A percentile compares a stretch with the other conserved stretches of the same genome.
Evolutionary conservation across 2,888 invertebrate genomes (phyloP).

Genomic region (Deroplatys truncata): DNA sequence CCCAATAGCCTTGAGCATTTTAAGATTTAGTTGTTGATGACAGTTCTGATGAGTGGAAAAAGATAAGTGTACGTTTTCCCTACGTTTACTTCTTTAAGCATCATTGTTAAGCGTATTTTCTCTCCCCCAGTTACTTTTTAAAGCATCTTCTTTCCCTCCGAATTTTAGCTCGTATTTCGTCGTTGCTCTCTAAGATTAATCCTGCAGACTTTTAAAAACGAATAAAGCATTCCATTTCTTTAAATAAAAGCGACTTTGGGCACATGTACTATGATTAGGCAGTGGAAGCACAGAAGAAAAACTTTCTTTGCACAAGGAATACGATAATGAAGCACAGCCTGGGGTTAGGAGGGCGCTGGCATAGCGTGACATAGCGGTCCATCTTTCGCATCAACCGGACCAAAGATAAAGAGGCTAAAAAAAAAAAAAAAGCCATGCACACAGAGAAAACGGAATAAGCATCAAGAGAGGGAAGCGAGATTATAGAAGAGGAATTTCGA

Average conservation of each 20-base stretch:
- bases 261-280: background rate
- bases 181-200: background rate
- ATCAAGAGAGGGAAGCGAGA: background rate
- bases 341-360: background rate
- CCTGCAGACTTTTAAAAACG: background rate
- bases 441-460: constrained; percentile 9
- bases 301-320: background rate
- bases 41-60: too few species aligned
- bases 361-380: background rate
- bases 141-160: background rate
- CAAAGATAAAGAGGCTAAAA: constrained; percentile 9
- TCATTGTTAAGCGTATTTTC: background rate
- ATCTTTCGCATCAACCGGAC: constrained; percentile 19
- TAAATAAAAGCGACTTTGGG: background rate
- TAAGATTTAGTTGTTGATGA: too few species aligned
- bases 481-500: constrained; percentile 1
- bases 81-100: background rate
- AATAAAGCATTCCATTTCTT: background rate
- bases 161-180: background rate
- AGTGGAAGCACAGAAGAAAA: background rate
- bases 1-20: too few species aligned
- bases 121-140: background rate
- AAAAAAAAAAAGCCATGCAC: background rate
- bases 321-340: background rate
- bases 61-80: too few species aligned